These are phyloP conservation scores for Rugalucina vietnamica DNA, from an alignment of 2,888 invertebrate species.

Conservation along the genomic window DNA sequence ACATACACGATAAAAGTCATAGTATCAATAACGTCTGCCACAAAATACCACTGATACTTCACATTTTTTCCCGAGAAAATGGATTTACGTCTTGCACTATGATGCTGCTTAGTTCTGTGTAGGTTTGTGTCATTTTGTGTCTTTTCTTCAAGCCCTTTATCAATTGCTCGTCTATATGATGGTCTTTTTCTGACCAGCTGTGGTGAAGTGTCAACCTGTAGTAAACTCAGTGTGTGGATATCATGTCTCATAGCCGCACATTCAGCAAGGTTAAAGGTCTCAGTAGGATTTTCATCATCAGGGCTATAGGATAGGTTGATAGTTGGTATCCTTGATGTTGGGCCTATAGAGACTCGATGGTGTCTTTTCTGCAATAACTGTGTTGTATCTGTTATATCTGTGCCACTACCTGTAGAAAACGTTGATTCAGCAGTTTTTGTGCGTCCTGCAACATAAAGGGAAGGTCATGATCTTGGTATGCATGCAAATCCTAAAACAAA, in stretches of 20 bases:
- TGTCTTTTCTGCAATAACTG: not conserved
- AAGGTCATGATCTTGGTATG: no score
- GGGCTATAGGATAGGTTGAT: not conserved
- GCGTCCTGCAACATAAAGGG: not conserved
- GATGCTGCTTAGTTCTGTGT: not conserved
- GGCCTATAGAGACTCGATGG: no score
- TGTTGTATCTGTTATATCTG: not conserved
- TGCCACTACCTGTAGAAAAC: conserved; percentile 13
- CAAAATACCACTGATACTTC: conserved; percentile 78
- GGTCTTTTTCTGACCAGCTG: conserved; percentile 37
- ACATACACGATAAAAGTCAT: conserved; percentile 76
- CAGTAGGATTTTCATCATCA: not conserved
- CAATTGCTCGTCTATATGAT: conserved; percentile 56
- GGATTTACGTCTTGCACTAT: not conserved
- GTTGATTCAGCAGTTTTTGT: conserved; percentile 42
- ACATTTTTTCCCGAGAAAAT: conserved; percentile 32
- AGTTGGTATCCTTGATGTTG: not conserved
- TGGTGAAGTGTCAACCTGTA: not conserved
- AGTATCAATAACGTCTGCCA: conserved; percentile 78
- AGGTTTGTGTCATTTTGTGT: not conserved
- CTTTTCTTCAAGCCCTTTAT: conserved; percentile 17
- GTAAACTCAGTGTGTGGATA: not conserved
- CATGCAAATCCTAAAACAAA: no score
- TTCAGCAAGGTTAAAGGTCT: conserved; percentile 5
- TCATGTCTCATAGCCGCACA: no score